Base-by-base conservation (phyloP, 2,797 vertebrate genomes). In the Anolis apletophallus region DNA sequence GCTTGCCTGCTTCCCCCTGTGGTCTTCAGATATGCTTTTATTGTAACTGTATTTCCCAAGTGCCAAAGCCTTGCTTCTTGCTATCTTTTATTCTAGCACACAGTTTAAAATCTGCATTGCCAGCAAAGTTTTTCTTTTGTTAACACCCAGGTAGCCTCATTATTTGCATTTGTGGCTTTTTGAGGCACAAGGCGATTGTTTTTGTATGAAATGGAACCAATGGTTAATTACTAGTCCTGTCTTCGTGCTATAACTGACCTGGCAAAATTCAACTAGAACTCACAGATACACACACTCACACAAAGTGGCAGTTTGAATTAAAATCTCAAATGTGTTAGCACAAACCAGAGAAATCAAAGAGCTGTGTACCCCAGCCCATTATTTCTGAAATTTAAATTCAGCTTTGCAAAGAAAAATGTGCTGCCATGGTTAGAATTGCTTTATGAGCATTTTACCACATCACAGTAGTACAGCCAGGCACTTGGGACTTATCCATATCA, bases 41-140 rank as follows among this genome's bases (percentile, higher is more conserved):
- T 40, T 83, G 52, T 26, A 69, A 69, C 19, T 0, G n/a, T 17
- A 23, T 81, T 71, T 12, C 64, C 67, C 21, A 55, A 11, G 50
- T 21, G n/a, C 67, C 67, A 34, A 13, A 50, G 32, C 21, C 10
- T 54, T 69, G 46, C 17, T 81, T n/a, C 29, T 68, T 46, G 36
- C 46, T 46, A 1, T 32, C 40, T 81, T 68, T 68, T 21, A 81
- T 14, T 34, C 50, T 26, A 29, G 32, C 81, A 36, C 3, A 26
- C 69, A 83, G 26, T 71, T 59, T 73, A 59, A 83, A 72, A 46
- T 34, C 34, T 74, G 34, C 55, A 57, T 83, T 61, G 23, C 69
- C 29, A 55, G 81, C 34, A 73, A 59, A 73, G 16, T 34, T 19
- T 17, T 57, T 8, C 2, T 21, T 11, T 59, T 23, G 32, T 40